Evolutionary conservation across 2,797 vertebrate species (phyloP).

Genomic region (Coranthus polyacanthus): DNA sequence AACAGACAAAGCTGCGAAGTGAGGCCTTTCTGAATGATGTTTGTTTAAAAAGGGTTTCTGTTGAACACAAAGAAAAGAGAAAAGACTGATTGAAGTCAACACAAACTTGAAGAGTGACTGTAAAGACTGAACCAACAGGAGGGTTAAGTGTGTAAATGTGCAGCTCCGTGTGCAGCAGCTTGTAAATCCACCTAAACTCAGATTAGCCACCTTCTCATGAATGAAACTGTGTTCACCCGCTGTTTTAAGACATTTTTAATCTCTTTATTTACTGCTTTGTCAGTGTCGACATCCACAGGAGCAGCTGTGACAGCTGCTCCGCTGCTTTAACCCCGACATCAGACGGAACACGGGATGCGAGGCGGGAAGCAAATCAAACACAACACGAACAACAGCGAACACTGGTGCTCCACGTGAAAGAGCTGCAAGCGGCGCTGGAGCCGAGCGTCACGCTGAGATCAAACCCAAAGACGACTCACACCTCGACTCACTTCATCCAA

Average conservation of each 20-base stretch:
- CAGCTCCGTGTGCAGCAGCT: not conserved
- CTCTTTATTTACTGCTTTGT: slow-evolving; percentile 33
- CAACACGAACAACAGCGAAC: not conserved
- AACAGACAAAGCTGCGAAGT: too few species aligned
- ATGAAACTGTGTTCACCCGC: slow-evolving; percentile 11
- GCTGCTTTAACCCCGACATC: slow-evolving; percentile 43
- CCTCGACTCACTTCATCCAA: too few species aligned
- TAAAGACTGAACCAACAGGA: not conserved
- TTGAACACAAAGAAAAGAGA: too few species aligned
- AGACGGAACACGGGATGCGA: slow-evolving; percentile 19
- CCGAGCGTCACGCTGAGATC: slow-evolving; percentile 22
- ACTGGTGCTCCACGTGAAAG: slow-evolving; percentile 7
- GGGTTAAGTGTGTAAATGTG: not conserved
- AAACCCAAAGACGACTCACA: too few species aligned
- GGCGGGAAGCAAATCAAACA: slow-evolving; percentile 40
- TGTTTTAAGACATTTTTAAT: slow-evolving; percentile 29
- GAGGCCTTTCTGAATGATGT: too few species aligned
- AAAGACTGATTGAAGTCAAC: not conserved
- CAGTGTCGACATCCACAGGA: slow-evolving; percentile 4
- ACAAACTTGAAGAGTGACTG: not conserved
- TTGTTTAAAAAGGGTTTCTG: too few species aligned
- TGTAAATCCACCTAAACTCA: slow-evolving; percentile 26
- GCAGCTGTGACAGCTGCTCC: slow-evolving; percentile 29
- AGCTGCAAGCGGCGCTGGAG: slow-evolving; percentile 16
- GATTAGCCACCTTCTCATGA: slow-evolving; percentile 29